Evolutionary conservation across 2,113 vertebrate species (phyloP).

Genomic region (Pelecanoides urinatrix): DNA sequence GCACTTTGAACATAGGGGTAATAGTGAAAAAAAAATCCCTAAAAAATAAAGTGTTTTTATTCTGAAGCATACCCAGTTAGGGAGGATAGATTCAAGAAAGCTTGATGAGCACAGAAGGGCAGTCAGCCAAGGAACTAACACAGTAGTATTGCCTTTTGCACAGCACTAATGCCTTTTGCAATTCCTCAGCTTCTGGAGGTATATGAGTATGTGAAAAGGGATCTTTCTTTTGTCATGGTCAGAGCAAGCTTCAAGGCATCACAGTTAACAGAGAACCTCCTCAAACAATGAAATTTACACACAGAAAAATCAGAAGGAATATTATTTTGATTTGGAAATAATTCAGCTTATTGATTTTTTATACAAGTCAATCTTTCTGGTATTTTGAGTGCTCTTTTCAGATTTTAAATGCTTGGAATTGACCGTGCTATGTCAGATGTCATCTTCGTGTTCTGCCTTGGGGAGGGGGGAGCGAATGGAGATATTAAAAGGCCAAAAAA

Average conservation of each 20-base stretch:
- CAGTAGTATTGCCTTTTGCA: not conserved
- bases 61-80: not conserved
- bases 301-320: not conserved
- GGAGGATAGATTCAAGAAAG: not conserved
- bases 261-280: not conserved
- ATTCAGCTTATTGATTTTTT: not conserved
- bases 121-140: not conserved
- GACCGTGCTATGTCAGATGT: not conserved
- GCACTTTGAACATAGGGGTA: not conserved
- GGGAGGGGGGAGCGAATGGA: not conserved
- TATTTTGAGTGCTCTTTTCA: not conserved
- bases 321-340: not conserved
- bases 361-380: not conserved
- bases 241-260: not conserved
- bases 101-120: not conserved
- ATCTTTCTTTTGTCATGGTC: not conserved
- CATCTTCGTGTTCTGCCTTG: not conserved
- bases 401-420: not conserved
- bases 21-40: not conserved
- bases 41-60: not conserved
- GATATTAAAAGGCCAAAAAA: not conserved
- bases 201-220: not conserved
- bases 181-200: not conserved
- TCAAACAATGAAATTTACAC: not conserved
- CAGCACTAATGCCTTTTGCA: not conserved